These are phyloP conservation scores for Crioceris asparagi DNA, from an alignment of 2,888 invertebrate species.

Conservation along the genomic window DNA sequence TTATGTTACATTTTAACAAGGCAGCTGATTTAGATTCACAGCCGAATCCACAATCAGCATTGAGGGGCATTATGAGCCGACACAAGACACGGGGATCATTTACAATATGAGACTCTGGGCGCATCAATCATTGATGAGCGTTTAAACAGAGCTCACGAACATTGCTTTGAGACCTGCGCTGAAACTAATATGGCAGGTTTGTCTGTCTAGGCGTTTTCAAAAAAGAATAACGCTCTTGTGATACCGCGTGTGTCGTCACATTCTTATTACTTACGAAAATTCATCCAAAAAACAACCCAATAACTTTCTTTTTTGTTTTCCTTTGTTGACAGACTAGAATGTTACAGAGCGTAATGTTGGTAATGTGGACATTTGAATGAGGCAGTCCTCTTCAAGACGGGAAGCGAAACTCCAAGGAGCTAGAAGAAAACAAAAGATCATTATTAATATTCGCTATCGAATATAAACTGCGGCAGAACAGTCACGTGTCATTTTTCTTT, in stretches of 20 bases:
- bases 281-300: constrained; percentile 3
- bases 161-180: constrained; percentile 28
- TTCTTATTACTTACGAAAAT: not conserved
- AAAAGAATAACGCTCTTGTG: not conserved
- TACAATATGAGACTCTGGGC: too few relatives aligned
- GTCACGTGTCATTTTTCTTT: too few relatives aligned
- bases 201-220: constrained; percentile 13
- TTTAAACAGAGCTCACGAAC: not conserved
- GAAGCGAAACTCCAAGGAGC: constrained; percentile 45
- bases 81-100: too few relatives aligned
- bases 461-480: not conserved
- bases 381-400: constrained; percentile 32
- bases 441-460: not conserved
- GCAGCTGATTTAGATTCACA: too few relatives aligned
- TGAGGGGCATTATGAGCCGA: too few relatives aligned
- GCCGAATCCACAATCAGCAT: too few relatives aligned
- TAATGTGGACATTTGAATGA: constrained; percentile 31
- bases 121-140: not conserved
- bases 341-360: constrained; percentile 34
- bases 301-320: too few relatives aligned
- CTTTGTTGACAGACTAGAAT: too few relatives aligned
- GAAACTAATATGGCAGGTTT: constrained; percentile 38
- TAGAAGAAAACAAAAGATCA: constrained; percentile 6
- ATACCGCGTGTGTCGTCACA: not conserved
- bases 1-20: too few relatives aligned